Base-by-base conservation (phyloP, 2,888 invertebrate genomes). In the Kryphioiulus occultus region DNA sequence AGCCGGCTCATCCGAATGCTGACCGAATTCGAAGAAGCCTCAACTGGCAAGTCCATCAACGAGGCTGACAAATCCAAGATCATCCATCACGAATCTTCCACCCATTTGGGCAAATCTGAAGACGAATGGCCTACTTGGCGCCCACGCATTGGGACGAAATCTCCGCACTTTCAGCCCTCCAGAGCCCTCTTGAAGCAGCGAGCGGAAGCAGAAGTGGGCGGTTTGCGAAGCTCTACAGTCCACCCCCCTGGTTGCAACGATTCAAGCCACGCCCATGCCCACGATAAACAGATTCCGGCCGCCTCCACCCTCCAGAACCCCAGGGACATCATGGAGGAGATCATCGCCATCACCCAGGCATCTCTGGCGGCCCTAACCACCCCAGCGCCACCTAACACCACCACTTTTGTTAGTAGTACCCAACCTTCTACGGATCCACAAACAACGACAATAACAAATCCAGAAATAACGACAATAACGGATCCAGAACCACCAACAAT, bases 241-340 rank as follows among this genome's bases (percentile, higher is more conserved):
- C 35, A 35, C 7, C 35, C 35, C 3, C 7, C 35, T 1, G 12
- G 44, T n/a, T 59, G 59, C n/a, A 59, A 59, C 59, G 59, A 59
- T n/a, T 19, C 59, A n/a, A 0, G 5, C 19, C 59, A 59, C 59
- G 59, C 19, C 59, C 59, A 59, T n/a, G 5, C n/a, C 59, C 19
- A 53, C 53, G 9, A 53, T 53, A 4, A 4, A 17, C 53, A n/a
- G n/a, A 5, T 19, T 5, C n/a, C 59, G n/a, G n/a, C n/a, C n/a
- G n/a, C n/a, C 19, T 59, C 59, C n/a, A 59, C 59, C 19, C n/a
- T 59, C 5, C 59, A 59, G n/a, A 59, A 59, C 19, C 59, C 59
- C n/a, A 59, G 2, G n/a, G 59, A 83, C 39, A 83, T 83, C 32
- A 83, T 83, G 83, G n/a, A 83, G 7, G 83, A 83, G 39, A 83